These are phyloP conservation scores for Platanista minor DNA, from an alignment of 2,113 vertebrate genomes.

Conservation along the genomic window DNA sequence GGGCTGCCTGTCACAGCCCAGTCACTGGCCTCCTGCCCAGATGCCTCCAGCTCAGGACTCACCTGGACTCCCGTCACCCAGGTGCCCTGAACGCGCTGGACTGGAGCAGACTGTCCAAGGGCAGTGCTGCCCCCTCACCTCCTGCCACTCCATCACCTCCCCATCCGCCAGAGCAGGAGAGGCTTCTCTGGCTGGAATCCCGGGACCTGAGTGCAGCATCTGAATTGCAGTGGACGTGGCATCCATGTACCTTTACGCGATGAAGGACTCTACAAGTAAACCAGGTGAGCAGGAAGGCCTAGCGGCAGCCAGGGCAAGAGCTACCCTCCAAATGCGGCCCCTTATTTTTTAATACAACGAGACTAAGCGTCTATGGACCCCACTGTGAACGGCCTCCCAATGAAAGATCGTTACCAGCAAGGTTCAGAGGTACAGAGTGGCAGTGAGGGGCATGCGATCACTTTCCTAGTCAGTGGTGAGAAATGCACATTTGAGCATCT, in stretches of 20 bases:
- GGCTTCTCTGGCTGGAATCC: neutral
- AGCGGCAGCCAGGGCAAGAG: neutral
- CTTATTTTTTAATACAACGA: neutral
- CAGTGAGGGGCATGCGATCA: neutral
- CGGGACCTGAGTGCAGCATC: fast-evolving
- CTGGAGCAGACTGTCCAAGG: no score
- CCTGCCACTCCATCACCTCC: no score
- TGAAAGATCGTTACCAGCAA: neutral
- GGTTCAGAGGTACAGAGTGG: neutral
- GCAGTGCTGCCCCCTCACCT: fast-evolving
- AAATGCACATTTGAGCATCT: fast-evolving
- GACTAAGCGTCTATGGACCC: neutral
- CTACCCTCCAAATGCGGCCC: neutral
- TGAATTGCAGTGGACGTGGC: fast-evolving
- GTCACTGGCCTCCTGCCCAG: neutral
- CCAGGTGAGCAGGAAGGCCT: neutral
- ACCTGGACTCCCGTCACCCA: fast-evolving
- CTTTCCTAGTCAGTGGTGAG: fast-evolving
- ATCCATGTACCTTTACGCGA: fast-evolving
- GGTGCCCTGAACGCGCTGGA: neutral
- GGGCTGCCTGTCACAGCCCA: fast-evolving
- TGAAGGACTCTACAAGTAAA: neutral
- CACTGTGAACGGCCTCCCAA: neutral
- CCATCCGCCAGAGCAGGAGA: no score
- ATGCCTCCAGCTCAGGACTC: neutral